Percentiles rank a stretch among this genome's conserved stretches.
Evolutionary conservation across 2,113 vertebrate genomes (phyloP).

Genomic region (Triplophysa tibetana): DNA sequence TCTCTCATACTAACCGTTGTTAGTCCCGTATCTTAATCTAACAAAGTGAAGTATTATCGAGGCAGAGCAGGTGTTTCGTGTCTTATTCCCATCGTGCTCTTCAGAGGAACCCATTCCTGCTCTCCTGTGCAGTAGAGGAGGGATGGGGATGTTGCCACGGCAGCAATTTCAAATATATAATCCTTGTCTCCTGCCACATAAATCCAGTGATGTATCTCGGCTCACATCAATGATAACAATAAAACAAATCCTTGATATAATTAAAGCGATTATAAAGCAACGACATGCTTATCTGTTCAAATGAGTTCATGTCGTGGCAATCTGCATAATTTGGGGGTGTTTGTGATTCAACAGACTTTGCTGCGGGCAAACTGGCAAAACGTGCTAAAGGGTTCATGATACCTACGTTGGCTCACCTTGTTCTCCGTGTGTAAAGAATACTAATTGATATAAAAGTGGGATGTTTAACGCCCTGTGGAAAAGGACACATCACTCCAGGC

Average conservation of each 20-base stretch:
- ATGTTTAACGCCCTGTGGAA: neutral
- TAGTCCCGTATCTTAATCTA: conserved; percentile 2
- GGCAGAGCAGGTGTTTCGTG: conserved; percentile 42
- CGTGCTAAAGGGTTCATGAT: conserved; percentile 5
- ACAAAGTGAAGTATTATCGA: conserved; percentile 44
- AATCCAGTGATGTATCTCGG: conserved; percentile 4
- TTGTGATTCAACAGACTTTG: conserved; percentile 23
- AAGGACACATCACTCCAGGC: neutral
- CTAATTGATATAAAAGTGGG: neutral
- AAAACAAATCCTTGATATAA: conserved; percentile 13
- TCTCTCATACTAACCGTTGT: conserved; percentile 2
- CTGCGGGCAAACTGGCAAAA: conserved; percentile 6
- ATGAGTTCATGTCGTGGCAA: neutral
- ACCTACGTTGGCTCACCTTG: neutral
- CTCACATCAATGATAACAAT: conserved; percentile 16
- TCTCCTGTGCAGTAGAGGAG: conserved; percentile 20
- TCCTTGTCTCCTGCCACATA: conserved; percentile 27
- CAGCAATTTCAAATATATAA: conserved; percentile 50
- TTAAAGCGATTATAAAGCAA: conserved; percentile 22
- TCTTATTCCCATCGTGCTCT: conserved; percentile 36
- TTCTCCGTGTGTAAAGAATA: conserved; percentile 20
- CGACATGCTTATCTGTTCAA: neutral
- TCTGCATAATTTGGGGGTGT: conserved; percentile 20
- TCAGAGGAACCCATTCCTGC: conserved; percentile 40
- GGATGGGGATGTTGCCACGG: conserved; percentile 39